Evolutionary conservation across 2,888 invertebrate genomes (phyloP).

Genomic region (Argyresthia albistria): DNA sequence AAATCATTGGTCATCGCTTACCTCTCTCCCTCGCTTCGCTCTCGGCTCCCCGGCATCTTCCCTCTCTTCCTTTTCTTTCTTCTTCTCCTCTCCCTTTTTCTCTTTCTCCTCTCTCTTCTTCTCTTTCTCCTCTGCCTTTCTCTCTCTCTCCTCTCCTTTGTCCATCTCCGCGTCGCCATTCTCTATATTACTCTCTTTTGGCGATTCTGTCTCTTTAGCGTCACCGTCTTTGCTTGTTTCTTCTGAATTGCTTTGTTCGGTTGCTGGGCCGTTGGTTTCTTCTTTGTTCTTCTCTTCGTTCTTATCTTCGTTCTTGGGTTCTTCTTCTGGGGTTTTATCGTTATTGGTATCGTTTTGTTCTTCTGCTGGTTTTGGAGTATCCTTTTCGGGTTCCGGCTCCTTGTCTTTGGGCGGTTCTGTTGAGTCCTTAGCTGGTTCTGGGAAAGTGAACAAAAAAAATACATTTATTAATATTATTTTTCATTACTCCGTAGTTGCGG

Average conservation of each 20-base stretch:
- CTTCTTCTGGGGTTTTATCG: conserved; percentile 4
- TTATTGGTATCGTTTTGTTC: conserved; percentile 9
- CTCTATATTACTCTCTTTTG: not conserved
- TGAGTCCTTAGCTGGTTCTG: conserved; percentile 9
- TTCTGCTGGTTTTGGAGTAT: conserved; percentile 4
- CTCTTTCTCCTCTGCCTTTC: conserved; percentile 8
- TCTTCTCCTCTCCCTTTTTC: conserved; percentile 9
- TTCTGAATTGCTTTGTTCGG: not conserved
- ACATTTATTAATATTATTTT: no score
- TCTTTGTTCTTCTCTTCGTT: conserved; percentile 10
- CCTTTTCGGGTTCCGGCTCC: not conserved
- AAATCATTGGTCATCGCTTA: conserved; percentile 15
- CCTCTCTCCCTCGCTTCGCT: conserved; percentile 60
- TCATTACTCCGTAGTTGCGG: no score
- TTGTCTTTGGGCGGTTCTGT: conserved; percentile 5
- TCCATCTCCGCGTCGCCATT: not conserved
- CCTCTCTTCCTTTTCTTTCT: conserved; percentile 13
- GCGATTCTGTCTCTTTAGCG: not conserved
- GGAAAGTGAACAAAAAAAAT: not conserved
- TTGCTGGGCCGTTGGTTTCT: not conserved
- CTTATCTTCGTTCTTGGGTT: conserved; percentile 9
- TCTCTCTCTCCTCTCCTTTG: not conserved
- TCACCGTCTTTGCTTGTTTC: conserved; percentile 14
- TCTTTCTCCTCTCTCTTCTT: conserved; percentile 7
- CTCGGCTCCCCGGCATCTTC: conserved; percentile 40